Conservation (phyloP, 2,113 vertebrate genomes). For the Amphilophus citrinellus region DNA sequence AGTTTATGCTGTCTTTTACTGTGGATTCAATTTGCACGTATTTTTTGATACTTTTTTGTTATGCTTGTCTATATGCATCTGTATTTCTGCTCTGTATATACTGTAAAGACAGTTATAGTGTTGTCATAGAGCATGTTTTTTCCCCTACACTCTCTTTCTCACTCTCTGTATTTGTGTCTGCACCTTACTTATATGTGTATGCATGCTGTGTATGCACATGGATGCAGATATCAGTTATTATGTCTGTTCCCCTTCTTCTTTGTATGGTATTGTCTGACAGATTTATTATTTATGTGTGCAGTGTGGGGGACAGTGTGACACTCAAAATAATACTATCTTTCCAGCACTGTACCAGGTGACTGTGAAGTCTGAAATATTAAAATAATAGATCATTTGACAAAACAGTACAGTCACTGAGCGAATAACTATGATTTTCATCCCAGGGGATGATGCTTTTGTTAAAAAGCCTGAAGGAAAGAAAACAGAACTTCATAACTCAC, state of each 20-base stretch:
- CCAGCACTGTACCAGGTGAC: slow-evolving; percentile 43
- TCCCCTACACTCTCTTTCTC: not conserved
- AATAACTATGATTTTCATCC: slow-evolving; percentile 15
- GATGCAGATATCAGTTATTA: not conserved
- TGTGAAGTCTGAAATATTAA: slow-evolving; percentile 29
- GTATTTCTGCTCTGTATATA: not conserved
- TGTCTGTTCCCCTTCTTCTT: not conserved
- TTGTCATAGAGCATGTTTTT: slow-evolving; percentile 24
- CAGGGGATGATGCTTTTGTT: slow-evolving; percentile 12
- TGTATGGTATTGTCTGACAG: slow-evolving; percentile 1
- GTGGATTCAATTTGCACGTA: not conserved
- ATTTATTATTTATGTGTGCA: slow-evolving; percentile 1
- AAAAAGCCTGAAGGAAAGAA: not conserved
- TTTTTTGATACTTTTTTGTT: not conserved
- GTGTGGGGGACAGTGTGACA: not conserved
- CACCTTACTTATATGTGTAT: not conserved
- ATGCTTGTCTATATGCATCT: not conserved
- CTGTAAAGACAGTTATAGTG: not conserved
- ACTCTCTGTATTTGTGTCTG: not conserved
- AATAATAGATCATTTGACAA: slow-evolving; percentile 62
- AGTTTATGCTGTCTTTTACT: not conserved
- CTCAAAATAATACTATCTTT: not conserved
- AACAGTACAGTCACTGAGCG: slow-evolving; percentile 18
- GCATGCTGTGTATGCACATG: not conserved
- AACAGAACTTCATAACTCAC: not conserved